phyloP scores from a whole-genome alignment of 2,113 vertebrate genomes.

The Paramormyrops kingsleyae region DNA sequence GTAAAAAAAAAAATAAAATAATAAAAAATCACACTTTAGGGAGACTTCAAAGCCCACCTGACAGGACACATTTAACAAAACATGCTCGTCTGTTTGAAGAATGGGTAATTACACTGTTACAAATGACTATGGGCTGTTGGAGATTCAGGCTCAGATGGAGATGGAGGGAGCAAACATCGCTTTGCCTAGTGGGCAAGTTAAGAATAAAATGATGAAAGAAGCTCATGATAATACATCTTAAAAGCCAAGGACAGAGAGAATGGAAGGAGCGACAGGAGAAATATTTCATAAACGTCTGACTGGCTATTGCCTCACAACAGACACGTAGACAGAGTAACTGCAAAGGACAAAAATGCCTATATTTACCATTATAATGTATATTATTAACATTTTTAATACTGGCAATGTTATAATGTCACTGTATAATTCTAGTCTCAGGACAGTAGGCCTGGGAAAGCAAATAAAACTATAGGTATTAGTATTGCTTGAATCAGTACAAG shows the following conservation, averaged over 20 bases:
- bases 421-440: background rate
- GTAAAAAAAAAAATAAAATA: no score
- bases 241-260: background rate
- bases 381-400: background rate
- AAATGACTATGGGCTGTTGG: background rate
- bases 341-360: background rate
- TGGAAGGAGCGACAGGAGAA: background rate
- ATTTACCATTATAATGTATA: background rate
- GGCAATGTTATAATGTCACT: background rate
- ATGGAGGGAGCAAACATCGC: background rate
- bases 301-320: background rate
- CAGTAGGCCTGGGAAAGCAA: background rate
- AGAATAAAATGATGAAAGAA: background rate
- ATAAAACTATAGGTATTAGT: background rate
- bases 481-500: background rate
- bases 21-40: background rate
- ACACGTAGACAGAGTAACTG: background rate
- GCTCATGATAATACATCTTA: background rate
- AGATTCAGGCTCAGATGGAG: background rate
- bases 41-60: background rate
- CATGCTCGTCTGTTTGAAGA: background rate
- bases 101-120: background rate
- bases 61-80: background rate
- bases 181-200: background rate
- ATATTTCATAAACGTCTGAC: background rate